Base-by-base conservation (phyloP, 2,113 vertebrate genomes). In the Illadopsis cleaveri region DNA sequence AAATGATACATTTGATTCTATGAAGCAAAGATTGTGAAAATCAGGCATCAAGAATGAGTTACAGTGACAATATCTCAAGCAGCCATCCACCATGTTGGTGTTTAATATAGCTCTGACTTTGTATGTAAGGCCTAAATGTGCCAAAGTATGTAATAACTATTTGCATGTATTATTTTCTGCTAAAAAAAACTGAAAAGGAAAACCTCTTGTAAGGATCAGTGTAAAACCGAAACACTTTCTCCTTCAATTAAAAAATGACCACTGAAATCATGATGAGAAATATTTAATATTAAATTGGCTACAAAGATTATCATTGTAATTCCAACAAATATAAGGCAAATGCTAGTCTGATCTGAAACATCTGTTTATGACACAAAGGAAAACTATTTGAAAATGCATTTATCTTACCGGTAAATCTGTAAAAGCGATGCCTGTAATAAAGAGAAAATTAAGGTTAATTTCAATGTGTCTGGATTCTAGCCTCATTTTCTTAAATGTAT, bases 341-440 rank as follows among this genome's bases (percentile, higher is more conserved):
- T 42, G 38, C 5, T 15, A 56, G 65, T 50, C 38, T 75, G 12
- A 60, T 15, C 23, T 65, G 82, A 90, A 86, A 68, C 27, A 82
- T n/a, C 47, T 65, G 45, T n/a, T 85, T 82, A 53, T 37, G 64
- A 73, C 2, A 80, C 9, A 35, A 42, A 88, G 10, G 70, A 93
- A 58, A 90, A 61, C 45, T 73, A 76, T 88, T 87, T 68, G 38
- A 95, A 96, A 96, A 96, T 71, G 89, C 44, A 93, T 75, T 94
- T 64, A n/a, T 97, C 98, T 98, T 98, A 98, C 98, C 98, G 98
- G 98, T 96, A 98, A 91, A 82, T 98, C 98, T 50, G 98, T 98
- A 96, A 98, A 98, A 96, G 98, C 98, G 73, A 98, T 98, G 97
- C 98, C 98, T 98, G 95, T 15, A 96, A 97, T 31, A 21, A 96